These are phyloP conservation scores for Malurus leucopterus DNA, from an alignment of 2,797 vertebrate genomes.

Conservation along the genomic window DNA sequence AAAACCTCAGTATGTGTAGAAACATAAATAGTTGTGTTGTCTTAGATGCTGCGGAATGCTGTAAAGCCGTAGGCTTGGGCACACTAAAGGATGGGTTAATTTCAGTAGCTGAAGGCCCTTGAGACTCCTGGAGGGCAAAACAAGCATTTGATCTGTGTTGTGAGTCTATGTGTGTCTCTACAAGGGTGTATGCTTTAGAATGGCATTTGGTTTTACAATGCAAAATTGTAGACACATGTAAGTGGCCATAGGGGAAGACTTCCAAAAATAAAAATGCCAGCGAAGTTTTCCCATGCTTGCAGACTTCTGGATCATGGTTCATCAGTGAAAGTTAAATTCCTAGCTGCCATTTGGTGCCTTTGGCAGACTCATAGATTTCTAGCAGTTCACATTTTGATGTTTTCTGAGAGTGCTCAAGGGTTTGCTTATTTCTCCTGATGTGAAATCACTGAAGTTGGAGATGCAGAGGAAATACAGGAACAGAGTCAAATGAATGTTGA, in stretches of 20 bases:
- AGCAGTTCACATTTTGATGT: slow-evolving; percentile 6
- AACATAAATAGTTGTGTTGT: not conserved
- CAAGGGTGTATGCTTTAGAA: not conserved
- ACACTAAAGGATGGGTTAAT: not conserved
- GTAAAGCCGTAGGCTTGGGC: not conserved
- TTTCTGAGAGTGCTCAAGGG: slow-evolving; percentile 8
- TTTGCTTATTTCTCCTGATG: slow-evolving; percentile 12
- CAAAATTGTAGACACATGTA: not conserved
- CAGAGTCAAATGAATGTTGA: slow-evolving; percentile 41
- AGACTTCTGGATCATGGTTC: slow-evolving; percentile 2
- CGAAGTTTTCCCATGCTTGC: not conserved
- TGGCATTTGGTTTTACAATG: slow-evolving; percentile 1
- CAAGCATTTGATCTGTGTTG: not conserved
- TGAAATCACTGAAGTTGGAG: slow-evolving; percentile 38
- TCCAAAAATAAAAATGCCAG: slow-evolving; percentile 25
- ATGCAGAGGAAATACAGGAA: slow-evolving; percentile 14
- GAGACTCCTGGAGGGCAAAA: not conserved
- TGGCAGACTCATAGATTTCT: not conserved
- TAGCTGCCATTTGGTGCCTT: not conserved
- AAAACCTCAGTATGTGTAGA: not conserved
- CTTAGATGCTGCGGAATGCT: not conserved
- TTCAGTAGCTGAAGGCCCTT: not conserved
- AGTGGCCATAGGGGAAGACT: not conserved
- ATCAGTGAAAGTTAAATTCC: slow-evolving; percentile 7
- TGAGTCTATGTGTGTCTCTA: not conserved